Conservation (phyloP, 2,888 invertebrate species). For the Amphipoea lucens region DNA sequence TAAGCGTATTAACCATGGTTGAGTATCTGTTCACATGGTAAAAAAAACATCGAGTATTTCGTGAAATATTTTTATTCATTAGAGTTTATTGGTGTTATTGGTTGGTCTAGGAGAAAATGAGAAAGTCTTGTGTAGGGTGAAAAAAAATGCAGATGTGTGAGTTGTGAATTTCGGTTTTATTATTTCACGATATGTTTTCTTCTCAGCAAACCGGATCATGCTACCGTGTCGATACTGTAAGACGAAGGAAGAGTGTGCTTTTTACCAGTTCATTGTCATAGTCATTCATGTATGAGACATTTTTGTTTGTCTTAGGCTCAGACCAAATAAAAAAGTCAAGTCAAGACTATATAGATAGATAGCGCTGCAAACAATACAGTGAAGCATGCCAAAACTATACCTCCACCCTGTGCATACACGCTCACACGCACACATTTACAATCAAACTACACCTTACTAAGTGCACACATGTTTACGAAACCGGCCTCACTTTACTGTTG, state of each 20-base stretch:
- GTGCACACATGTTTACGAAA: too few species aligned
- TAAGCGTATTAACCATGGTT: not conserved
- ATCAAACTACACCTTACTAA: too few species aligned
- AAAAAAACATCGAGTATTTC: not conserved
- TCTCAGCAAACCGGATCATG: constrained; percentile 30
- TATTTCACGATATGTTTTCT: constrained; percentile 20
- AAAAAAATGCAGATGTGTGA: constrained; percentile 24
- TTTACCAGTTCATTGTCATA: constrained; percentile 17
- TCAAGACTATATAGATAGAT: too few species aligned
- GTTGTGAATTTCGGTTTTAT: constrained; percentile 27
- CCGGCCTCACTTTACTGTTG: too few species aligned
- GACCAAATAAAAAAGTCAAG: too few species aligned
- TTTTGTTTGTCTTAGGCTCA: not conserved
- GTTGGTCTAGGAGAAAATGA: not conserved
- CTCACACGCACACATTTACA: too few species aligned
- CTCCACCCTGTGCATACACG: too few species aligned
- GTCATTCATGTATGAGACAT: not conserved
- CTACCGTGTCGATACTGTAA: constrained; percentile 32
- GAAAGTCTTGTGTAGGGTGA: constrained; percentile 3
- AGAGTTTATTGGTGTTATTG: not conserved
- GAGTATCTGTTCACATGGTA: not conserved
- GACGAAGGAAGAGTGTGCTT: constrained; percentile 30
- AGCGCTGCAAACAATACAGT: too few species aligned
- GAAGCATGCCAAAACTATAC: too few species aligned
- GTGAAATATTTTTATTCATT: not conserved